Percentiles rank a stretch among this genome's conserved stretches.
Conservation (phyloP, 2,113 vertebrate species). For the Hassar affinis region DNA sequence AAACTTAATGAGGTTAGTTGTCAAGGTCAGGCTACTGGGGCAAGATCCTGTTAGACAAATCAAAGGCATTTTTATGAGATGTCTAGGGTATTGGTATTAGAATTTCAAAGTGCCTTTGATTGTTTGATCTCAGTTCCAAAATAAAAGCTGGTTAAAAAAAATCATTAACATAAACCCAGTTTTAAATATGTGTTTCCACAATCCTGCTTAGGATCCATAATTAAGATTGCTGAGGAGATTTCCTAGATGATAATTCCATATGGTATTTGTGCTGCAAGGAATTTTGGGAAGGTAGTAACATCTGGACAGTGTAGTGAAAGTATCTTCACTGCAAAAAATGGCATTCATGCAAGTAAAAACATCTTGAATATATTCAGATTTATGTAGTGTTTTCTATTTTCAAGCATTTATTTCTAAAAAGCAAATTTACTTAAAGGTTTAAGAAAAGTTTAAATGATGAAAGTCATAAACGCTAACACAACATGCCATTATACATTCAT, state of each 20-base stretch:
- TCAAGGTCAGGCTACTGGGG: conserved; percentile 54
- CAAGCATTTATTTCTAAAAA: too few relatives aligned
- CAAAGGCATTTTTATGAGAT: conserved; percentile 52
- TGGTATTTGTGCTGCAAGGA: conserved; percentile 25
- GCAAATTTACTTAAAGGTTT: too few relatives aligned
- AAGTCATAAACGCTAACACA: not conserved
- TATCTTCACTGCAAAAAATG: not conserved
- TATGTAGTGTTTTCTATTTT: too few relatives aligned
- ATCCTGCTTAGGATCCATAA: conserved; percentile 68
- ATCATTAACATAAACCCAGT: conserved; percentile 64
- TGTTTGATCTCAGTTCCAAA: conserved; percentile 70
- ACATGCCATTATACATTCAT: too few relatives aligned
- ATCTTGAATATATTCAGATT: not conserved
- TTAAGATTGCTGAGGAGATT: conserved; percentile 63
- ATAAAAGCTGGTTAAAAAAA: conserved; percentile 55
- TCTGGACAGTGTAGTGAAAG: not conserved
- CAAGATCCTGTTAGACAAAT: conserved; percentile 57
- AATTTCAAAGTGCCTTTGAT: conserved; percentile 71
- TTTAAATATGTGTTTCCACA: conserved; percentile 62
- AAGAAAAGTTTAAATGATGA: not conserved
- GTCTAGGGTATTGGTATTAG: conserved; percentile 60
- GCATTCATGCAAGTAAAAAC: not conserved
- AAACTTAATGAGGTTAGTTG: conserved; percentile 54
- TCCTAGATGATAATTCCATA: conserved; percentile 34
- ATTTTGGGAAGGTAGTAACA: not conserved